These are phyloP conservation scores for Heliconius hermathena DNA, from an alignment of 1,140 invertebrate genomes.

Conservation along the genomic window DNA sequence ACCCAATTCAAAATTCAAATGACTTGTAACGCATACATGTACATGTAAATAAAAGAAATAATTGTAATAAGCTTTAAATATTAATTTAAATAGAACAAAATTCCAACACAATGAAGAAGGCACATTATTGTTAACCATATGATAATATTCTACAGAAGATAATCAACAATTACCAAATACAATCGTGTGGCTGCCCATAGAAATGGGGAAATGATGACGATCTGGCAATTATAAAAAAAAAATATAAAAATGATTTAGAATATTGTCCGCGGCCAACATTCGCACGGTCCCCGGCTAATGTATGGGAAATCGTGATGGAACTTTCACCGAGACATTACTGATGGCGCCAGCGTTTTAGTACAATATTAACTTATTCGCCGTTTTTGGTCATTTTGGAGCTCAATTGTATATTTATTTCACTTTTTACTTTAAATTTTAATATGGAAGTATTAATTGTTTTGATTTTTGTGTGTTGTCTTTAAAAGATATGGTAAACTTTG, in stretches of 20 bases:
- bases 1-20: no score
- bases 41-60: no score
- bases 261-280: conserved; percentile 57
- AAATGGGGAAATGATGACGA: conserved; percentile 69
- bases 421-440: background rate
- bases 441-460: background rate
- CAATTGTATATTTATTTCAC: background rate
- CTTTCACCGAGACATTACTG: conserved; percentile 69
- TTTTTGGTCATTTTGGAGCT: background rate
- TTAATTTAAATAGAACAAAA: no score
- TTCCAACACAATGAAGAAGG: no score
- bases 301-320: conserved; percentile 70
- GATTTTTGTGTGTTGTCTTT: background rate
- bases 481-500: no score
- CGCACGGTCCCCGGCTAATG: conserved; percentile 66
- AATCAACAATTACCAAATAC: conserved; percentile 53
- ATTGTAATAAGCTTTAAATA: no score
- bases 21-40: no score
- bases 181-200: conserved; percentile 44
- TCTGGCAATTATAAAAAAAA: conserved; percentile 33
- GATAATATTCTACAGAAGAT: background rate
- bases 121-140: background rate
- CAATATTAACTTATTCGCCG: background rate
- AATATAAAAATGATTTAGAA: conserved; percentile 50
- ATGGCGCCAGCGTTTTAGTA: conserved; percentile 49